A percentile compares a stretch with the other conserved stretches of the same genome.
phyloP scores from a whole-genome alignment of 2,888 invertebrate genomes.

The Idaea aversata region DNA sequence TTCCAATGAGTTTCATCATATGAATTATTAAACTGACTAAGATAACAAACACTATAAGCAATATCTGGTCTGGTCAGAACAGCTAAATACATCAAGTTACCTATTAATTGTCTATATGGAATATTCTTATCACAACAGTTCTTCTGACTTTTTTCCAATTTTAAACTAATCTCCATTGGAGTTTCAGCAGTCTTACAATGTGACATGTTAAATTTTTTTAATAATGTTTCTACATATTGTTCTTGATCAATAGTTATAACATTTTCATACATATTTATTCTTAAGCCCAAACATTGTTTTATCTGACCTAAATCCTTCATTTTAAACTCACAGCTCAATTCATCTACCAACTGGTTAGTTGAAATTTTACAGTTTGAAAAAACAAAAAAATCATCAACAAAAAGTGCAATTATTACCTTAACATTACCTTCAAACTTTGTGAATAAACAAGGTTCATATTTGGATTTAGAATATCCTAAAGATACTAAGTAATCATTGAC shows the following conservation, averaged over 20 bases:
- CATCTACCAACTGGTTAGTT: neutral
- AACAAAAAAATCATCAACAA: neutral
- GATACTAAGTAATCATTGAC: conserved; percentile 22
- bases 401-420: conserved; percentile 22
- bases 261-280: neutral
- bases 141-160: neutral
- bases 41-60: conserved; percentile 1
- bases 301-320: neutral
- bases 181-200: neutral
- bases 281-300: neutral
- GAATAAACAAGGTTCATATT: conserved; percentile 34
- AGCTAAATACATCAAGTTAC: conserved; percentile 14
- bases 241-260: neutral
- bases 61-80: conserved; percentile 8
- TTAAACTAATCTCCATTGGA: neutral
- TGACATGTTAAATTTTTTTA: neutral
- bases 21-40: conserved; percentile 12
- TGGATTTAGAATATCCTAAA: conserved; percentile 22
- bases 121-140: conserved; percentile 30
- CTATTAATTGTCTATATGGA: conserved; percentile 19
- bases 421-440: conserved; percentile 16
- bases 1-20: conserved; percentile 2
- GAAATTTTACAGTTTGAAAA: neutral
- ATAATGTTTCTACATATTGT: neutral
- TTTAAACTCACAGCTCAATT: neutral